Conservation (phyloP, 2,113 vertebrate genomes). For the Eidolon helvum region DNA sequence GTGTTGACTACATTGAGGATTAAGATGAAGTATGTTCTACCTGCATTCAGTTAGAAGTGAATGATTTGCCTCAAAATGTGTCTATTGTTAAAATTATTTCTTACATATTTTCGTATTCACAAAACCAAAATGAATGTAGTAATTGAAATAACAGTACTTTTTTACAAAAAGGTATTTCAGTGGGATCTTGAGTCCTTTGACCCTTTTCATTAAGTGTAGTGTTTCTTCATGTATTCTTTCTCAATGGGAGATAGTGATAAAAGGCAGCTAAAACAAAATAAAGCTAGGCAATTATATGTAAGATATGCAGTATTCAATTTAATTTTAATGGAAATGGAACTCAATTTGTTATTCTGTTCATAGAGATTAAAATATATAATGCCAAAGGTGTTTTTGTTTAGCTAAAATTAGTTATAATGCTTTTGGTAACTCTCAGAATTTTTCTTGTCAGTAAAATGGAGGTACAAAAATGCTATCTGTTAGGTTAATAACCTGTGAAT, state of each 20-base stretch:
- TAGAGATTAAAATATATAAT: not conserved
- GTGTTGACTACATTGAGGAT: not conserved
- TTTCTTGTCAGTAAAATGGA: slow-evolving; percentile 32
- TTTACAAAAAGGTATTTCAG: not conserved
- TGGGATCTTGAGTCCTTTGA: not conserved
- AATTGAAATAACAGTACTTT: slow-evolving; percentile 20
- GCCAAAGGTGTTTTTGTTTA: not conserved
- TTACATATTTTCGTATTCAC: not conserved
- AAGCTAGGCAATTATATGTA: not conserved
- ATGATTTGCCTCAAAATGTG: not conserved
- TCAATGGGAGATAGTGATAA: not conserved
- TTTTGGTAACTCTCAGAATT: slow-evolving; percentile 40
- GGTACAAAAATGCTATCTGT: not conserved
- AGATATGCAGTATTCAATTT: not conserved
- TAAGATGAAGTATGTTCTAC: not conserved
- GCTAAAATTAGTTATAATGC: not conserved
- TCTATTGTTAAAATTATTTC: slow-evolving; percentile 25
- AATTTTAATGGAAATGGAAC: slow-evolving; percentile 30
- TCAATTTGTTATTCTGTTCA: slow-evolving; percentile 17
- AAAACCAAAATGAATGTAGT: not conserved
- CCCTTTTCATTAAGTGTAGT: not conserved
- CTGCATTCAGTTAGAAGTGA: slow-evolving; percentile 12
- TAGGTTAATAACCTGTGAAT: not conserved
- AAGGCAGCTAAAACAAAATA: slow-evolving; percentile 42
- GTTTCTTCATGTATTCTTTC: slow-evolving; percentile 6